Evolutionary conservation across 2,888 invertebrate species (phyloP), one percentile per base, ranked within the genome.

Genomic region (Volucella inanis): DNA sequence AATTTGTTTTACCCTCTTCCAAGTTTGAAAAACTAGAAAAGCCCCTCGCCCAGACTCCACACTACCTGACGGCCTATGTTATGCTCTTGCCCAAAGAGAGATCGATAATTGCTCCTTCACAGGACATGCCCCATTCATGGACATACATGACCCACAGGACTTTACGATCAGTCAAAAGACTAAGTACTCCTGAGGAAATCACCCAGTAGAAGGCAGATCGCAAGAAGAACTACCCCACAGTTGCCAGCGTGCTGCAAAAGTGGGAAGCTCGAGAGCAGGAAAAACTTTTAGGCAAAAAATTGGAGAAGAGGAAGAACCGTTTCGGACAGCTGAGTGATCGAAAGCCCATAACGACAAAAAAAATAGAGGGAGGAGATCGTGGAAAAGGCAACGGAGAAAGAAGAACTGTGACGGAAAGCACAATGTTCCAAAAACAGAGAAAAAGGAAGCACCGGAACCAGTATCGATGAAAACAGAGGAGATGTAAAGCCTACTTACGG

Each of bases 171-270:
- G 95, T 98, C 82, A 94, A 95, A 87, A 95, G 95, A 87, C 89
- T 96, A 8, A 94, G 95, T 84, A 95, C 96, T 6, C 95, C 96
- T 0, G 97, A 97, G 90, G 97, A 97, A 87, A 95, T 98, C 78
- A 93, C 94, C 43, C 96, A 96, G 90, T 98, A 98, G 98, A 94
- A 95, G 87, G 94, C 94, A 65, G 97, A 98, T 89, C 93, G 98
- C 64, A 96, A 95, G 90, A 95, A 93, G 92, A 95, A 94, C 88
- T 97, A 94, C 91, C 97, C 97, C 0, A 96, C 96, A 0, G 93
- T 93, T 88, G 93, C 92, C 31, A 97, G 96, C 90, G 93, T 95
- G 39, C 94, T 94, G 81, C 94, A 94, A 87, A 93, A 94, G 89
- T 93, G 94, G 87, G 94, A 94, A 47, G 94, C 94, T 83, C 92